These are phyloP conservation scores for Sycophila sp. DNA, from an alignment of 1,140 invertebrate species.

Conservation along the genomic window DNA sequence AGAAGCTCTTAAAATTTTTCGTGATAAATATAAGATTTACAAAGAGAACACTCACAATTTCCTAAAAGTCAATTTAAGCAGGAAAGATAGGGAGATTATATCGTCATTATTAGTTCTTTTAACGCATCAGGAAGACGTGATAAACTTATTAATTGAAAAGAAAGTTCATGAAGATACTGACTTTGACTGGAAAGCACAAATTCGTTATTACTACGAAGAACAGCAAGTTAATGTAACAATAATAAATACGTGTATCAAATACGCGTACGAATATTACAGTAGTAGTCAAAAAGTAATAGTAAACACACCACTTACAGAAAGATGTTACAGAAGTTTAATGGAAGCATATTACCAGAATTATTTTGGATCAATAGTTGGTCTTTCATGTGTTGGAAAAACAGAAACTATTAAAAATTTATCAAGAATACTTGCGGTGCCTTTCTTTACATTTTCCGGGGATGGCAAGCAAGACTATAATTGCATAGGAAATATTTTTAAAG, in stretches of 20 bases:
- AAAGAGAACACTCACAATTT: conserved; percentile 20
- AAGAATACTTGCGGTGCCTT: conserved; percentile 73
- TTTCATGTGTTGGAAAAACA: conserved; percentile 76
- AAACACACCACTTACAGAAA: conserved; percentile 89
- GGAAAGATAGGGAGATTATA: conserved; percentile 69
- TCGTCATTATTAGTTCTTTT: conserved; percentile 70
- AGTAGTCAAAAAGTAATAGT: conserved; percentile 84
- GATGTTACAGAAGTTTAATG: conserved; percentile 90
- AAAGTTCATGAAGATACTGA: conserved; percentile 69
- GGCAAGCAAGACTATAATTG: conserved; percentile 72
- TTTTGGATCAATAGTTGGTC: conserved; percentile 72
- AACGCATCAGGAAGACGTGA: conserved; percentile 72
- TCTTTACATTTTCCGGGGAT: conserved; percentile 75
- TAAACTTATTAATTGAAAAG: conserved; percentile 66
- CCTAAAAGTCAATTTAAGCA: conserved; percentile 66
- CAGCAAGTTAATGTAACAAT: conserved; percentile 75
- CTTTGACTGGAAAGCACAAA: conserved; percentile 91
- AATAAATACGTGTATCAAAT: conserved; percentile 82
- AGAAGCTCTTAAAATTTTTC: conserved; percentile 4
- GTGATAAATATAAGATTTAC: not conserved
- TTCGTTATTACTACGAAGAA: conserved; percentile 78
- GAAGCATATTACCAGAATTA: conserved; percentile 78
- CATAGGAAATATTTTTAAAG: conserved; percentile 71
- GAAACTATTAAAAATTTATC: conserved; percentile 77
- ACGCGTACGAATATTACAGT: conserved; percentile 82